A percentile compares a stretch with the other conserved stretches of the same genome.
Evolutionary conservation across 2,113 vertebrate genomes (phyloP).

Genomic region (Vimba vimba): DNA sequence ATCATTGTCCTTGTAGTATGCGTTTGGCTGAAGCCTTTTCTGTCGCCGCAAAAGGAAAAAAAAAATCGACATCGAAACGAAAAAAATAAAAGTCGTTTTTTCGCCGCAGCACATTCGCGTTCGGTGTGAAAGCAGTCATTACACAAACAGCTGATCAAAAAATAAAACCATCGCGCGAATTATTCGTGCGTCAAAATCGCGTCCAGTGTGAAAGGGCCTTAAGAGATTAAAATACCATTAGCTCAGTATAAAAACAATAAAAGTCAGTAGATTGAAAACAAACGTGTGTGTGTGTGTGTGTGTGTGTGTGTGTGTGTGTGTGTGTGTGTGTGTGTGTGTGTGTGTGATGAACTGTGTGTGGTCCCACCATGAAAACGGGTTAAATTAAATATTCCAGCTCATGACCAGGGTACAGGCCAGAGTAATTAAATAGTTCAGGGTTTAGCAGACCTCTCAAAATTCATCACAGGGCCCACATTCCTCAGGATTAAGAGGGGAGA

Average conservation of each 20-base stretch:
- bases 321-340: not conserved
- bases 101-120: no score
- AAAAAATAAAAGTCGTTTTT: no score
- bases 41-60: no score
- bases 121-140: no score
- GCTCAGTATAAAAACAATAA: not conserved
- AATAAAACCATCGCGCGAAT: no score
- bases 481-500: slow-evolving; percentile 40
- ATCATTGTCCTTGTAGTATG: no score
- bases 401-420: slow-evolving; percentile 25
- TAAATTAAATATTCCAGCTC: slow-evolving; percentile 20
- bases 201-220: no score
- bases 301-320: no score
- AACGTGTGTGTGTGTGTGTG: not conserved
- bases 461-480: slow-evolving; percentile 42
- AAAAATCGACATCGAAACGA: no score
- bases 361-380: not conserved
- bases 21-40: no score
- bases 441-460: slow-evolving; percentile 45
- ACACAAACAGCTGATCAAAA: no score
- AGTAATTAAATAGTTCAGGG: slow-evolving; percentile 46
- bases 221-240: not conserved
- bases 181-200: no score
- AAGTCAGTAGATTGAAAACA: not conserved
- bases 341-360: not conserved